Percentiles rank a stretch among this genome's conserved stretches.
Evolutionary conservation across 2,113 vertebrate genomes (phyloP).

Genomic region (Phyllopteryx taeniolatus): DNA sequence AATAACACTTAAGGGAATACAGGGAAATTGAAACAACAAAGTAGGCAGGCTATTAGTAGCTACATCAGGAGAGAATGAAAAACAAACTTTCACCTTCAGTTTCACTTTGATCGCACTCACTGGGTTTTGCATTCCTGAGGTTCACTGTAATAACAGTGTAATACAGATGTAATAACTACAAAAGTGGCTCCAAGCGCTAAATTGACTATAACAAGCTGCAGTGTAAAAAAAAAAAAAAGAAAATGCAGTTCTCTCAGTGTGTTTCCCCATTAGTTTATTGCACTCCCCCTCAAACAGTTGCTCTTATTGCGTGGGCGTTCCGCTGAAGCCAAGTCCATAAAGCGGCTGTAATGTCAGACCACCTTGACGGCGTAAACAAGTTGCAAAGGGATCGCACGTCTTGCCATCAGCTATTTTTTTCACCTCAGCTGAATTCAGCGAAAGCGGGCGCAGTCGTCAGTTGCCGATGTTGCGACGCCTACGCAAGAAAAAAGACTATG

Average conservation of each 20-base stretch:
- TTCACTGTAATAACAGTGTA: too few relatives aligned
- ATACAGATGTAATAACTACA: not conserved
- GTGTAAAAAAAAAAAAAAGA: not conserved
- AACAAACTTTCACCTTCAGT: too few relatives aligned
- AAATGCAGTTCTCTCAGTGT: not conserved
- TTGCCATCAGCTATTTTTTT: not conserved
- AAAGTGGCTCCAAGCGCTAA: not conserved
- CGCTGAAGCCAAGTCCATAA: constrained; percentile 11
- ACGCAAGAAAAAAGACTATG: not conserved
- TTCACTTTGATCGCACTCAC: too few relatives aligned
- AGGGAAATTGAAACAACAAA: too few relatives aligned
- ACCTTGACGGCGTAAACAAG: constrained; percentile 39
- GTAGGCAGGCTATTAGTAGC: too few relatives aligned
- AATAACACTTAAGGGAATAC: too few relatives aligned
- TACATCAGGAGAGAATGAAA: too few relatives aligned
- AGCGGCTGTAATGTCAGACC: constrained; percentile 19
- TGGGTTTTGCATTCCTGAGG: too few relatives aligned
- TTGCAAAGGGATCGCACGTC: constrained; percentile 6
- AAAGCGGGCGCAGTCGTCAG: not conserved
- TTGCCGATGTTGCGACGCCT: not conserved
- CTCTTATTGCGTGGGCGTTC: constrained; percentile 24
- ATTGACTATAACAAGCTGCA: not conserved
- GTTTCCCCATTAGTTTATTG: not conserved
- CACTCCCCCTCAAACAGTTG: not conserved
- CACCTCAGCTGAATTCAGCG: not conserved